A percentile compares a stretch with the other conserved stretches of the same genome.
phyloP scores from a whole-genome alignment of 2,113 vertebrate species.

The Apeltes quadracus region DNA sequence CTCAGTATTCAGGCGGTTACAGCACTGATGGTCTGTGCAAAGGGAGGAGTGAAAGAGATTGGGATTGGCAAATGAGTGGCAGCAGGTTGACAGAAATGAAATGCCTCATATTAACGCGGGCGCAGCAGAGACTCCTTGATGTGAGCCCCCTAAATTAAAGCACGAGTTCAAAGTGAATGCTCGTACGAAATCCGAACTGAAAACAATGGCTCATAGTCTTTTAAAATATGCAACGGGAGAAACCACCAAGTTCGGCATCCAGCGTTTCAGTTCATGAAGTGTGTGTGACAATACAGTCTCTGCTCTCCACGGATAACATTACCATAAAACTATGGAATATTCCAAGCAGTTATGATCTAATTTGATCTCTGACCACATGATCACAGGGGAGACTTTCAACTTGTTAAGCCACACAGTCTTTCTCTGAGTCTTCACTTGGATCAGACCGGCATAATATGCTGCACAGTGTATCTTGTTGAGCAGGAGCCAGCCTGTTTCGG shows the following conservation, averaged over 20 bases:
- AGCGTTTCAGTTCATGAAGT: not conserved
- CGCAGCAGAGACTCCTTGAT: not conserved
- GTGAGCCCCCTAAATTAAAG: not conserved
- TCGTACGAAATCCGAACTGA: not conserved
- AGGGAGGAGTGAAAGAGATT: conserved; percentile 42
- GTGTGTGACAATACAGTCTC: not conserved
- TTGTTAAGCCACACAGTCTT: conserved; percentile 5
- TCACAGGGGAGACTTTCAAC: conserved; percentile 26
- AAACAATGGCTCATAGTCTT: not conserved
- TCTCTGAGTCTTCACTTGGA: conserved; percentile 4
- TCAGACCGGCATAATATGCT: conserved; percentile 37
- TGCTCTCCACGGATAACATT: not conserved
- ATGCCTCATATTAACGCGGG: not conserved
- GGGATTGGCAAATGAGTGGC: conserved; percentile 38
- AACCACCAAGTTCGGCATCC: not conserved
- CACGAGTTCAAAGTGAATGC: not conserved
- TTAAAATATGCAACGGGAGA: conserved; percentile 19
- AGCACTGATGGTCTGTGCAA: conserved; percentile 47
- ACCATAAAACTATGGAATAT: not conserved
- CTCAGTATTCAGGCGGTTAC: conserved; percentile 71
- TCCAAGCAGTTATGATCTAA: conserved; percentile 22
- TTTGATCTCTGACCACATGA: conserved; percentile 4
- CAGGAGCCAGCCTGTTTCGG: conserved; percentile 50
- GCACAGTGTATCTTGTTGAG: conserved; percentile 42
- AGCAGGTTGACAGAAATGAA: conserved; percentile 42